These are phyloP conservation scores for Rhinichthys osculus DNA, from an alignment of 2,797 vertebrate genomes.

Conservation along the genomic window DNA sequence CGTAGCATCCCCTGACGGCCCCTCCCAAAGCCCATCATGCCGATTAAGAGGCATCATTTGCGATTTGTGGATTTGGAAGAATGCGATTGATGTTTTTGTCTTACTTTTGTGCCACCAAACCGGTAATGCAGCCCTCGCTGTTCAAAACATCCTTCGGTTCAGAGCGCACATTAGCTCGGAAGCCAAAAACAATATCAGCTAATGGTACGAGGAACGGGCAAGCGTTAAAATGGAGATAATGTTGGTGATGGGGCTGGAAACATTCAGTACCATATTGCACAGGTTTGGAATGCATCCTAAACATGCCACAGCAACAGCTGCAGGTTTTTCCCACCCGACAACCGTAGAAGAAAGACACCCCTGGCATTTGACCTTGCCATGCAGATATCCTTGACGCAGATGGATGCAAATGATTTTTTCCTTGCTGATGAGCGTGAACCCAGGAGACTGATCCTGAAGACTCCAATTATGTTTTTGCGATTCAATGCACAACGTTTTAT, in stretches of 20 bases:
- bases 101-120: not conserved
- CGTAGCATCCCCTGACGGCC: constrained; percentile 55
- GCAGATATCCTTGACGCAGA: constrained; percentile 4
- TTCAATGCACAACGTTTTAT: not conserved
- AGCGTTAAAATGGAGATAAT: constrained; percentile 8
- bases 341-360: not conserved
- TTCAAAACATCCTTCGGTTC: constrained; percentile 32
- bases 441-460: constrained; percentile 14
- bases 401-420: not conserved
- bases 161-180: not conserved
- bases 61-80: constrained; percentile 51
- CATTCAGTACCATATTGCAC: not conserved
- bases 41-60: constrained; percentile 73
- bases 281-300: not conserved
- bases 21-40: constrained; percentile 62
- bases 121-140: constrained; percentile 21
- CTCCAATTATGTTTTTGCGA: not conserved
- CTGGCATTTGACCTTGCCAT: not conserved
- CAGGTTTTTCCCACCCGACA: no score
- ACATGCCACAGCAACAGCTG: not conserved
- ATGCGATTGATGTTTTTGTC: constrained; percentile 6
- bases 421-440: not conserved
- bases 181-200: constrained; percentile 13
- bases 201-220: not conserved
- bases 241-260: not conserved